These are phyloP conservation scores for Iguana delicatissima DNA, from an alignment of 2,797 vertebrate genomes.

Conservation along the genomic window DNA sequence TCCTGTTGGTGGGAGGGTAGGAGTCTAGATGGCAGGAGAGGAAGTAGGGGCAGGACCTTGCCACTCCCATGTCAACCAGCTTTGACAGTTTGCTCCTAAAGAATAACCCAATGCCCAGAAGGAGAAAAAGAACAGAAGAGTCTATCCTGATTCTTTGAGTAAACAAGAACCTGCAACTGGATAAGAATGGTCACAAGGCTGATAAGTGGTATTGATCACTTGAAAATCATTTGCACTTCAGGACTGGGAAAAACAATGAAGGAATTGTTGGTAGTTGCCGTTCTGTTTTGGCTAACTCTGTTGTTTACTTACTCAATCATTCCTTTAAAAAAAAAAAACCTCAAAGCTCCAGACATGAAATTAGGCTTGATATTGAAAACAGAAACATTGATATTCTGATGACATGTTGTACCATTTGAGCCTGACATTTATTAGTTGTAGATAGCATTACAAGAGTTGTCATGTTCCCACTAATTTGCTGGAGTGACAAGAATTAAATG, in stretches of 20 bases:
- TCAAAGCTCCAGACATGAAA: not conserved
- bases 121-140: not conserved
- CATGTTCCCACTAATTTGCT: constrained; percentile 42
- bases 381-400: constrained; percentile 38
- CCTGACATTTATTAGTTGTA: constrained; percentile 24
- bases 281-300: not conserved
- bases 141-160: not conserved
- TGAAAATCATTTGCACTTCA: not conserved
- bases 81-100: not conserved
- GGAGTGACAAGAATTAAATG: constrained; percentile 34
- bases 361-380: constrained; percentile 7
- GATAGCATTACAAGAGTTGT: constrained; percentile 21
- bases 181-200: not conserved
- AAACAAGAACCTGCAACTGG: not conserved
- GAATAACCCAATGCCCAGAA: too few species aligned
- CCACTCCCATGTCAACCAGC: not conserved
- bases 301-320: not conserved
- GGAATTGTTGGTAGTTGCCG: not conserved
- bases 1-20: too few species aligned
- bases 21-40: too few species aligned
- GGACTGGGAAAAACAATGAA: not conserved
- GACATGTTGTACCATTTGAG: not conserved
- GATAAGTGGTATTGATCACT: not conserved
- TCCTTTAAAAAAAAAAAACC: not conserved
- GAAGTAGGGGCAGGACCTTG: not conserved